Evolutionary conservation across 2,888 invertebrate species (phyloP), one percentile per base, ranked within the genome.

Genomic region (Iselma pallidipennis): DNA sequence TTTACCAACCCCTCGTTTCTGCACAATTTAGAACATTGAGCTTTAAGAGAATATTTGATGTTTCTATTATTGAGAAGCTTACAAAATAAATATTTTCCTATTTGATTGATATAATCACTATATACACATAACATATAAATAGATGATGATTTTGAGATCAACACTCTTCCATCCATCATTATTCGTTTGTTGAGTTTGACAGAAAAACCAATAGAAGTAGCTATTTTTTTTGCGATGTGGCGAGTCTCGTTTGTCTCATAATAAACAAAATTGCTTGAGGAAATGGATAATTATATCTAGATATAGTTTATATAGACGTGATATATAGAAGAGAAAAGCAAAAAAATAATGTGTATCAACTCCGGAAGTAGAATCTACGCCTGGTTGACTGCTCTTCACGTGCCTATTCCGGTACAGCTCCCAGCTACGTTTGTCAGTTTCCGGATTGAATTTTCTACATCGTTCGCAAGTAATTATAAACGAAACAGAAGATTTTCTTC

Each of bases 361-460:
- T 57, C 57, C 65, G 61, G 65, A 65, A 65, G 61, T 61, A 19
- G 33, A 59, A 45, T 51, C 25, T 55, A 61, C 61, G 58, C 53
- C 42, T 57, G 52, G 57, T 55, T 61, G 33, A 57, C 52, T 57
- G 49, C 42, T 42, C 50, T 63, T 63, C 57, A 63, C 61, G 53
- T 58, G 61, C 52, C 55, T 58, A 55, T 60, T 64, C 64, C 64
- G 64, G 64, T 58, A 48, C 51, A 45, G 55, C 52, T 51, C 55
- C 25, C 42, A 42, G 42, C 21, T 10, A 42, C 16, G 42, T 42
- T 42, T 42, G 42, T 42, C 10, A 42, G 42, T 21, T 42, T 42
- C 42, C 42, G 19, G 21, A 42, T 42, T 42, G 19, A 42, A 42
- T 42, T 42, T 42, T 42, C 42, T 21, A 42, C 21, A 42, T 10